A percentile compares a stretch with the other conserved stretches of the same genome.
Evolutionary conservation across 1,140 invertebrate genomes (phyloP).

Genomic region (Onthophagus taurus): DNA sequence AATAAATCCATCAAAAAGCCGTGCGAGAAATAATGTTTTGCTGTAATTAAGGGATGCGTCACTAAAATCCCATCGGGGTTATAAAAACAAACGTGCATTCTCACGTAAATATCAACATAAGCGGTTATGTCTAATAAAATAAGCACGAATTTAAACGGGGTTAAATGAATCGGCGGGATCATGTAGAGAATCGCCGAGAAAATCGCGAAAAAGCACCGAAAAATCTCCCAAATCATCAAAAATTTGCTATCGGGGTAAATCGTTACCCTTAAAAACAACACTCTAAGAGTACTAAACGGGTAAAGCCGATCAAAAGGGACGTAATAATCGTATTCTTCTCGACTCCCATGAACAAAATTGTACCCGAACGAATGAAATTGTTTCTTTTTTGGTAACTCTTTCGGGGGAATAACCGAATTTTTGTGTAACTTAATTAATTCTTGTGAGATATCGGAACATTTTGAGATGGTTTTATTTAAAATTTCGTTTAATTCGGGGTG

Average conservation of each 20-base stretch:
- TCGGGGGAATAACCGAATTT: background rate
- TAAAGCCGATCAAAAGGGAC: slow-evolving; percentile 6
- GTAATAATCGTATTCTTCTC: slow-evolving; percentile 12
- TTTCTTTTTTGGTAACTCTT: background rate
- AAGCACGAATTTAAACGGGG: background rate
- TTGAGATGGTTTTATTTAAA: background rate
- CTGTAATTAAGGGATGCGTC: slow-evolving; percentile 37
- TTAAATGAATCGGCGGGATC: background rate
- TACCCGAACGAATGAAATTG: slow-evolving; percentile 7
- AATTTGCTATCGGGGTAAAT: slow-evolving; percentile 12
- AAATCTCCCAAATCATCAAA: slow-evolving; percentile 13
- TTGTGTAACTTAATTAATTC: background rate
- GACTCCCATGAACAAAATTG: slow-evolving; percentile 2
- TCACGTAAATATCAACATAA: slow-evolving; percentile 14
- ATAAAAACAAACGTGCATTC: slow-evolving; percentile 38
- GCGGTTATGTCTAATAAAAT: slow-evolving; percentile 6
- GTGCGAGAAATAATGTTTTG: slow-evolving; percentile 35
- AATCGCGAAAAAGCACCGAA: slow-evolving; percentile 6
- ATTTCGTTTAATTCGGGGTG: background rate
- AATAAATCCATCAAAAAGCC: slow-evolving; percentile 36
- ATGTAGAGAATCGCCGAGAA: slow-evolving; percentile 7
- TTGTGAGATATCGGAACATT: background rate
- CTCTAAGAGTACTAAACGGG: background rate
- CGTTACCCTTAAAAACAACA: slow-evolving; percentile 5
- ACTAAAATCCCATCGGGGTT: slow-evolving; percentile 36